These are phyloP conservation scores for Perdita meconis DNA, from an alignment of 2,888 invertebrate genomes.

Conservation along the genomic window DNA sequence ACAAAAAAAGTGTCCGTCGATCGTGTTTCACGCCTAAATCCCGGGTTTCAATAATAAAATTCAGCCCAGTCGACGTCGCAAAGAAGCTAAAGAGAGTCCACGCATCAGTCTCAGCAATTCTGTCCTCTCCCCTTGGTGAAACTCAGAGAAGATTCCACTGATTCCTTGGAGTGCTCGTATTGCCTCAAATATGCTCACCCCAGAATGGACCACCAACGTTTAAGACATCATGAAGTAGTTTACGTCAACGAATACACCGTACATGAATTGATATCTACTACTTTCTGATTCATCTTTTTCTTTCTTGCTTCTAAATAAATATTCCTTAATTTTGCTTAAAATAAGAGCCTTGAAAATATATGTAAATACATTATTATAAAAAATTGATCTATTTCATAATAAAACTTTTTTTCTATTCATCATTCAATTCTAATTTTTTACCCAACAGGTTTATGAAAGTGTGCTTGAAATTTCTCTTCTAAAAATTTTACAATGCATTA, in stretches of 20 bases:
- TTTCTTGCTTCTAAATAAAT: neutral
- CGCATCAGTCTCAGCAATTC: neutral
- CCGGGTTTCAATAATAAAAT: constrained; percentile 2
- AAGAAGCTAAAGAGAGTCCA: neutral
- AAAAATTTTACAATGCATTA: too few relatives aligned
- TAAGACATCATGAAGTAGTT: constrained; percentile 29
- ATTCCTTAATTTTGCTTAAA: too few relatives aligned
- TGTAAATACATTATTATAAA: too few relatives aligned
- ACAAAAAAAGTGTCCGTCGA: neutral
- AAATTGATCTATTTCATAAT: too few relatives aligned
- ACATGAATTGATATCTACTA: constrained; percentile 25
- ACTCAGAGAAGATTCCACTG: constrained; percentile 6
- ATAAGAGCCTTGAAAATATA: too few relatives aligned
- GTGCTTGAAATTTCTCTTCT: too few relatives aligned
- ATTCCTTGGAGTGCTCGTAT: constrained; percentile 27
- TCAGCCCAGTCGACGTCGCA: neutral
- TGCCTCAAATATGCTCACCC: constrained; percentile 3
- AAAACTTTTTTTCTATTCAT: too few relatives aligned
- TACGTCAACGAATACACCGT: constrained; percentile 26
- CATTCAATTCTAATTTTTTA: too few relatives aligned
- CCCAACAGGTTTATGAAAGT: too few relatives aligned
- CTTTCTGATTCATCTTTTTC: neutral
- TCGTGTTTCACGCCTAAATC: neutral
- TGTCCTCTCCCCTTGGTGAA: neutral
- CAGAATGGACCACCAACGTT: constrained; percentile 14